These are phyloP conservation scores for Brachystomella parvula DNA, from an alignment of 1,140 invertebrate genomes.

Conservation along the genomic window DNA sequence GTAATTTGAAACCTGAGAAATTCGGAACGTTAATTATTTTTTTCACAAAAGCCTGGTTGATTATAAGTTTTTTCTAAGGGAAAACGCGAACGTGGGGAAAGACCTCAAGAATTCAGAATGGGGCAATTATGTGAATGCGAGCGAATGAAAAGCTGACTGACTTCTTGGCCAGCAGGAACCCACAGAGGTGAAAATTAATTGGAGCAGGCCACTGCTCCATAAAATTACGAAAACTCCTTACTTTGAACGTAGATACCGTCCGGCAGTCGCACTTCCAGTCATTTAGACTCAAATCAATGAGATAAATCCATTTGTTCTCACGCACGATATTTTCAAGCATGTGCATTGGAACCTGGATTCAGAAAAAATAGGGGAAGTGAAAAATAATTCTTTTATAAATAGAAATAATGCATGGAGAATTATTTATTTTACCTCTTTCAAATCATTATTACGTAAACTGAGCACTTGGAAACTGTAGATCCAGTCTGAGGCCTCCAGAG, in stretches of 20 bases:
- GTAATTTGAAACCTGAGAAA: conserved; percentile 41
- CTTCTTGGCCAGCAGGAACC: too few relatives aligned
- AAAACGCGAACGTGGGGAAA: too few relatives aligned
- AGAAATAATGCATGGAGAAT: not conserved
- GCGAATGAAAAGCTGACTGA: too few relatives aligned
- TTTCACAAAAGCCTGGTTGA: not conserved
- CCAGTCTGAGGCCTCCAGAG: conserved; percentile 67
- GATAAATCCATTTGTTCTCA: conserved; percentile 58
- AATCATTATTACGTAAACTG: conserved; percentile 60
- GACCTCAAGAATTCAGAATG: not conserved
- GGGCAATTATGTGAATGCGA: too few relatives aligned
- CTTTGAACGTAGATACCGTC: conserved; percentile 65
- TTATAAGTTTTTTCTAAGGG: not conserved
- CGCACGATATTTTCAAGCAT: conserved; percentile 66
- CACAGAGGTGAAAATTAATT: not conserved
- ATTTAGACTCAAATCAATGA: conserved; percentile 61
- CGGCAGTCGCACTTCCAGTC: conserved; percentile 72
- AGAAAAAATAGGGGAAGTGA: not conserved
- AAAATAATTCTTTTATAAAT: conserved; percentile 5
- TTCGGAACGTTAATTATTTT: conserved; percentile 1
- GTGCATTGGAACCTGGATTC: conserved; percentile 62
- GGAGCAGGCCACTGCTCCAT: not conserved
- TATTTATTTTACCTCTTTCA: conserved; percentile 49
- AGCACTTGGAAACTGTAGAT: conserved; percentile 63
- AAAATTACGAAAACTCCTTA: conserved; percentile 34